Evolutionary conservation across 2,888 invertebrate species (phyloP).

Genomic region (Apantesis nais): DNA sequence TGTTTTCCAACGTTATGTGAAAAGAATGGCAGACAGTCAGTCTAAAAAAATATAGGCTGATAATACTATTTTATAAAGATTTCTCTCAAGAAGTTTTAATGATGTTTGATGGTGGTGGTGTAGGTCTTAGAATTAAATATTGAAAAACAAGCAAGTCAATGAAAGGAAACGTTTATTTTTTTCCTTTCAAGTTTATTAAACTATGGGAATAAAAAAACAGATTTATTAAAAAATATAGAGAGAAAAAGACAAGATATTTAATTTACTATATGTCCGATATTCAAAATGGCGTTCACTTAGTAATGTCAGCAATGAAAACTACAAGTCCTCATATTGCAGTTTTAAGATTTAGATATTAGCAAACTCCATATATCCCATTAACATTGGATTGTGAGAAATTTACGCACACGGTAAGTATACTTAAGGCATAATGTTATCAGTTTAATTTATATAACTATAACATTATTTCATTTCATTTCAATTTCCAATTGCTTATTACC

Average conservation of each 20-base stretch:
- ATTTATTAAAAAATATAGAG: neutral
- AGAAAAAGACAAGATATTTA: too few relatives aligned
- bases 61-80: neutral
- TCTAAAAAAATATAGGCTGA: neutral
- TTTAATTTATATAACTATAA: neutral
- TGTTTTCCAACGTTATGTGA: neutral
- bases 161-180: too few relatives aligned
- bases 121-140: too few relatives aligned
- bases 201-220: too few relatives aligned
- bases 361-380: neutral
- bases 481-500: neutral
- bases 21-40: neutral
- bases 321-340: neutral
- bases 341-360: too few relatives aligned
- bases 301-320: neutral
- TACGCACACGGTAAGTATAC: neutral
- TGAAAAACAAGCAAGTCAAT: too few relatives aligned
- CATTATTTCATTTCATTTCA: neutral
- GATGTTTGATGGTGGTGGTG: too few relatives aligned
- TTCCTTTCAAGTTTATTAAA: too few relatives aligned
- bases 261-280: neutral
- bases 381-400: neutral
- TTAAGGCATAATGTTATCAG: neutral
- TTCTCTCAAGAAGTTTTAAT: neutral
- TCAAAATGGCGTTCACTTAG: neutral